These are phyloP conservation scores for Epicauta chinensis DNA, from an alignment of 1,140 invertebrate species.

Conservation along the genomic window DNA sequence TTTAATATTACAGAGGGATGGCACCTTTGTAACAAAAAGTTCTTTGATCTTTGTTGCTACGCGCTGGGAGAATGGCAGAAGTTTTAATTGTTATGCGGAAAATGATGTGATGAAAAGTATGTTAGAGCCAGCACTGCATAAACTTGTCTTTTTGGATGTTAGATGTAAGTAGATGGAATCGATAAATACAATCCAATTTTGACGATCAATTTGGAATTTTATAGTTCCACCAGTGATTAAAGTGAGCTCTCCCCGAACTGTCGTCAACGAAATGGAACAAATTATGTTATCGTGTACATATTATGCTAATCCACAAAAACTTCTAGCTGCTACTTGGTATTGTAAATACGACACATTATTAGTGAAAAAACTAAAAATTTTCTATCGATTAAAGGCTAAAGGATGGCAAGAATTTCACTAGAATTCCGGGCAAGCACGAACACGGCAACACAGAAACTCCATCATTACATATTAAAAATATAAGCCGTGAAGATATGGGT, in stretches of 20 bases:
- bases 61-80: conserved; percentile 72
- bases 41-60: conserved; percentile 70
- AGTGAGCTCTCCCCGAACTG: conserved; percentile 64
- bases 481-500: conserved; percentile 69
- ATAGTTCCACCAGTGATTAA: conserved; percentile 76
- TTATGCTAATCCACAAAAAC: conserved; percentile 71
- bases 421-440: conserved; percentile 62
- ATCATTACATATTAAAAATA: conserved; percentile 68
- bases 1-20: conserved; percentile 53
- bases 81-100: conserved; percentile 71
- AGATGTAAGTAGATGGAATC: conserved; percentile 63
- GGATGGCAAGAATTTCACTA: conserved; percentile 59
- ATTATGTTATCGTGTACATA: conserved; percentile 66
- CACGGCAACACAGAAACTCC: conserved; percentile 68
- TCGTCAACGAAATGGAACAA: conserved; percentile 63
- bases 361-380: background rate
- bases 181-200: conserved; percentile 1
- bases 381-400: conserved; percentile 56
- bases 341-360: background rate
- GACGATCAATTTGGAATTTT: conserved; percentile 18
- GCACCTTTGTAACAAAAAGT: conserved; percentile 71
- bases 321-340: conserved; percentile 74
- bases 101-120: conserved; percentile 71
- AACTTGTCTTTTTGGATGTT: conserved; percentile 64
- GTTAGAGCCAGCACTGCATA: conserved; percentile 63